These are phyloP conservation scores for Siniperca obscura DNA, from an alignment of 2,797 vertebrate species.

Conservation along the genomic window DNA sequence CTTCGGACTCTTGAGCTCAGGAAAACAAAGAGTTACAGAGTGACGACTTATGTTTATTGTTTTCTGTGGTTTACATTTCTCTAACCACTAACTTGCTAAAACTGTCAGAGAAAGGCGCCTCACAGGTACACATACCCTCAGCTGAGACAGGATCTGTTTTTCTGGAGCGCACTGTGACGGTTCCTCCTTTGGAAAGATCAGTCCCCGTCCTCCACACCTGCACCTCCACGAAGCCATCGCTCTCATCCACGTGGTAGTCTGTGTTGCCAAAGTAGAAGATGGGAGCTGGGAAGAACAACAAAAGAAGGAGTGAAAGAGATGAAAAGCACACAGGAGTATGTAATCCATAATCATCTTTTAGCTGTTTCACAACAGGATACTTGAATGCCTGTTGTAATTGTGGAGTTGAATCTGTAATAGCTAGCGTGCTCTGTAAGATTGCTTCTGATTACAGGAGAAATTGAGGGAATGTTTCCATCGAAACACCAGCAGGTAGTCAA, in stretches of 20 bases:
- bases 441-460: conserved; percentile 73
- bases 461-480: conserved; percentile 45
- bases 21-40: conserved; percentile 62
- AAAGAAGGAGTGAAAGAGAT: conserved; percentile 17
- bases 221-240: conserved; percentile 89
- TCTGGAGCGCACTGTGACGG: conserved; percentile 91
- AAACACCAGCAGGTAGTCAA: conserved; percentile 58
- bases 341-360: conserved; percentile 50
- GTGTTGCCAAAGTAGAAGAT: conserved; percentile 91
- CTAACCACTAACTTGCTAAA: conserved; percentile 41
- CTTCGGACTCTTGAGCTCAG: conserved; percentile 49
- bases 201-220: conserved; percentile 92
- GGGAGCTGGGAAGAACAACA: conserved; percentile 78
- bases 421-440: conserved; percentile 42
- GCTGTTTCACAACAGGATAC: conserved; percentile 59
- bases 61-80: conserved; percentile 56
- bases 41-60: conserved; percentile 67
- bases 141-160: conserved; percentile 91
- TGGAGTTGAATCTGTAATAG: conserved; percentile 67
- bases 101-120: conserved; percentile 40
- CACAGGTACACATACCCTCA: conserved; percentile 85
- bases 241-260: conserved; percentile 91
- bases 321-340: conserved; percentile 29
- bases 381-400: conserved; percentile 62
- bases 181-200: conserved; percentile 90